Evolutionary conservation across 2,797 vertebrate genomes (phyloP), one percentile per base, ranked within the genome.

Genomic region (Cyclopterus lumpus): DNA sequence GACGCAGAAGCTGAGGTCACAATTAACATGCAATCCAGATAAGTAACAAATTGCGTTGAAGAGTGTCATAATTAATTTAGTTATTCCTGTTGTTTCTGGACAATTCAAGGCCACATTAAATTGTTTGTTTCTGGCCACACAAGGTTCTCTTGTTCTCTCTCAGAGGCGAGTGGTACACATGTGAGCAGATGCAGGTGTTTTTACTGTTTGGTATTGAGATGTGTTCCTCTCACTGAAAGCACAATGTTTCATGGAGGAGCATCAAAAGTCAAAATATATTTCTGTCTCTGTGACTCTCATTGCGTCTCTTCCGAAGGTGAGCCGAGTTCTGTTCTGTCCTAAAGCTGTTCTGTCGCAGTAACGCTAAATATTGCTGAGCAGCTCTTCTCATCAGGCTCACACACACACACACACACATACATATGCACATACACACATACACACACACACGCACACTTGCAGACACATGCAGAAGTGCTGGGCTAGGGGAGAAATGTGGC

Each of bases 341-440:
- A 81, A 90, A 90, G 88, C 89, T 86, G 83, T 77, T 89, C 89
- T 92, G 90, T 92, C 87, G 93, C 91, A 92, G 91, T 88, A 93
- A 93, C 81, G 84, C 90, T 91, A 91, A 92, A 93, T 94, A 93
- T 93, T 93, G 93, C 93, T 93, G 93, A 93, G 89, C 82, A 89
- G 85, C 83, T 90, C 88, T 91, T 92, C 92, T 90, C 89, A 91
- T 91, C 92, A 92, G 76, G 82, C 82, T 73, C 66, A 34, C 67
- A 63, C 68, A 40, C 80, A 51, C 80, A 62, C 84, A 62, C 66
- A 79, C 51, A 57, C 67, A 75, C 38, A 73, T 48, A 42, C 42
- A 59, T 61, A 61, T 46, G 44, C 51, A 70, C 54, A 53, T 67
- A 36, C 73, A 73, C 65, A 75, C 48, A 72, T 74, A 89, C 77